Base-by-base conservation (phyloP, 2,113 vertebrate genomes). In the Amazona vittata region DNA sequence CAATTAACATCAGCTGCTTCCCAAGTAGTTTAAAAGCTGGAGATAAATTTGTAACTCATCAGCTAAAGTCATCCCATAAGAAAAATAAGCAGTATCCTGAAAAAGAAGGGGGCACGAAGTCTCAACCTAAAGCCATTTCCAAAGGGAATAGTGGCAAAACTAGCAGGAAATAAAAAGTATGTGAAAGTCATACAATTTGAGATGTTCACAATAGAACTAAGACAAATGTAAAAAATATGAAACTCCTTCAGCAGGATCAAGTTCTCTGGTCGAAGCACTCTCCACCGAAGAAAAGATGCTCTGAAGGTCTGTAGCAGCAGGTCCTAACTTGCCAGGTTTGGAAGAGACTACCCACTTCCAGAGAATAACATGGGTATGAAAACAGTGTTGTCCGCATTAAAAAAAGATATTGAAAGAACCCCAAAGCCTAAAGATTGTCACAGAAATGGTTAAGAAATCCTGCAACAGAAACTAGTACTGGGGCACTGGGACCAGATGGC, bases 1-100 rank as follows among this genome's bases (percentile, higher is more conserved):
- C 95, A 94, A 91, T 89, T 89, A 95, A 92, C 81, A 87, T 94
- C 95, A 96, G 94, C 91, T 93, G 83, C 84, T 95, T 93, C 93
- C 92, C 93, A 87, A 94, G 94, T 52, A 91, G 86, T 93, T 87
- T 82, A 14, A 65, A 75, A 91, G 91, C 91, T 3, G 6, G 70
- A 79, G 89, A 65, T 83, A 71, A 89, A 92, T 78, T 79, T 31
- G 16, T 52, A 95, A 94, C 29, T 95, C 89, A 68, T 87, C 57
- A 85, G 47, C 77, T 87, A 47, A 93, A 90, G 29, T 46, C 69
- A 91, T 79, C 62, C 39, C 35, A 15, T 47, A 85, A 75, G 84
- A 57, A 93, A 94, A 96, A 55, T 17, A 70, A 85, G 47, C 2
- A 25, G 26, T 64, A 60, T 73, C 46, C 81, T 49, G 31, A 84